phyloP scores from a whole-genome alignment of 2,113 vertebrate species.

The Tyrannus savana region DNA sequence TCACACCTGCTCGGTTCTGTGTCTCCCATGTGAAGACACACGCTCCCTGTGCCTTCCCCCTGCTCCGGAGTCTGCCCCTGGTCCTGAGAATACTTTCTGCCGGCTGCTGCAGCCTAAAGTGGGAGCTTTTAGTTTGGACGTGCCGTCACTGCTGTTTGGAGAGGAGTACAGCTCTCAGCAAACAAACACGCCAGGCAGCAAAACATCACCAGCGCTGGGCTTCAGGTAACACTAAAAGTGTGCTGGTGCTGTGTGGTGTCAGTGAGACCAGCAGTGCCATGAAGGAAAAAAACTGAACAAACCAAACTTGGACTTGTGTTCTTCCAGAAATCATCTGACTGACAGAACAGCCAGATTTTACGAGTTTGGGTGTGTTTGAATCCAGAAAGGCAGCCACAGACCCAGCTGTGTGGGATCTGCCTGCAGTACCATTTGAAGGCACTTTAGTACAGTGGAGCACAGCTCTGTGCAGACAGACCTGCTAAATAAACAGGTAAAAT shows the following conservation, averaged over 20 bases:
- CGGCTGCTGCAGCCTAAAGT: neutral
- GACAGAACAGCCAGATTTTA: neutral
- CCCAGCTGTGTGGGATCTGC: neutral
- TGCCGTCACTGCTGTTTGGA: accelerated
- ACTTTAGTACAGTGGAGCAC: neutral
- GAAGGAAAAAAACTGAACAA: neutral
- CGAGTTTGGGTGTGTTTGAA: neutral
- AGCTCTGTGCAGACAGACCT: neutral
- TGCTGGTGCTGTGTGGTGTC: neutral
- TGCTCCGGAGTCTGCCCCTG: accelerated
- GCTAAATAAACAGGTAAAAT: neutral
- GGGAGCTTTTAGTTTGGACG: neutral
- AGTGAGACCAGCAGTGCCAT: accelerated
- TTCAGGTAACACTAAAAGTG: accelerated
- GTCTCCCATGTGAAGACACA: accelerated
- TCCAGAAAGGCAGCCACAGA: neutral
- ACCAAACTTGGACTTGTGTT: neutral
- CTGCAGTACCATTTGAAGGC: neutral
- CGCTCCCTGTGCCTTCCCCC: accelerated
- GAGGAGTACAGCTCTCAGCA: neutral
- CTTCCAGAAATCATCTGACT: neutral
- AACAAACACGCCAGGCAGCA: neutral
- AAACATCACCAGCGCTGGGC: neutral
- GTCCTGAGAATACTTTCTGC: neutral
- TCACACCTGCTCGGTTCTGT: accelerated